phyloP scores from a whole-genome alignment of 2,888 invertebrate genomes.

The Hyles lineata region DNA sequence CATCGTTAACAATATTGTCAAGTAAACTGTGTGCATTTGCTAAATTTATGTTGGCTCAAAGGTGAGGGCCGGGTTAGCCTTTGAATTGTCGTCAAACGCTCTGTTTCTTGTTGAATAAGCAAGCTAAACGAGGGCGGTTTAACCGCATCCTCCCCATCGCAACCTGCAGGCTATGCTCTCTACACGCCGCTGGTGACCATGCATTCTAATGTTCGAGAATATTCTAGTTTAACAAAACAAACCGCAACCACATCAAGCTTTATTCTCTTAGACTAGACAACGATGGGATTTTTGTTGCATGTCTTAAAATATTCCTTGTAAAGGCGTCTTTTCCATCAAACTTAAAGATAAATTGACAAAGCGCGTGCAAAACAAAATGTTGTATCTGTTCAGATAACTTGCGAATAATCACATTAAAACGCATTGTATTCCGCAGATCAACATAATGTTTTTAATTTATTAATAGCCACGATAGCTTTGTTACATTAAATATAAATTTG shows the following conservation, averaged over 20 bases:
- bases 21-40: neutral
- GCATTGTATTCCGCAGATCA: neutral
- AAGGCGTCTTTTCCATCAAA: neutral
- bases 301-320: too few species aligned
- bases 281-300: too few species aligned
- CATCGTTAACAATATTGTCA: conserved; percentile 11
- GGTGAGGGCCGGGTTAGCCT: neutral
- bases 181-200: neutral
- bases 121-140: conserved; percentile 11
- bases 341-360: neutral
- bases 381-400: too few species aligned
- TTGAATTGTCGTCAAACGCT: conserved; percentile 21
- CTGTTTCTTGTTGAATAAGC: conserved; percentile 23
- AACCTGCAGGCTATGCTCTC: neutral
- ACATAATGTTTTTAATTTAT: conserved; percentile 11
- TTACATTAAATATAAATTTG: conserved; percentile 5
- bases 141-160: conserved; percentile 2
- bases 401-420: too few species aligned
- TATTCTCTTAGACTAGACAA: neutral
- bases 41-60: conserved; percentile 9
- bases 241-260: neutral
- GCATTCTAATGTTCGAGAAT: neutral
- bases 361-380: neutral
- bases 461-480: neutral
- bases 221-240: neutral